Evolutionary conservation across 2,888 invertebrate genomes (phyloP), one percentile per base, ranked within the genome.

Genomic region (Coenonympha glycerion): DNA sequence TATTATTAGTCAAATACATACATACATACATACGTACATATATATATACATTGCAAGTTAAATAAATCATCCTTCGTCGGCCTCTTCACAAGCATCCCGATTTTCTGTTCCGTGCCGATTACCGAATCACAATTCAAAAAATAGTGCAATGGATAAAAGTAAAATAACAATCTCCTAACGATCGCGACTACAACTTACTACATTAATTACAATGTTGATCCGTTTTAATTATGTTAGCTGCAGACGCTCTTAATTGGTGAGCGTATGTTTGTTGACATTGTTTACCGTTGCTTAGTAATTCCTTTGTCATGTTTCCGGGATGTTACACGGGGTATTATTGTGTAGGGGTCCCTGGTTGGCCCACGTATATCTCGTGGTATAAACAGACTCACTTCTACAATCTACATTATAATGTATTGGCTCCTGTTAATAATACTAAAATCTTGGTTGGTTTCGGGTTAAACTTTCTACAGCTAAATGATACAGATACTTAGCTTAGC

Each of bases 131-230:
- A 30, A 42, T 30, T 24, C 11, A 28, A 36, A 5, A 18, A 19
- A 18, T 18, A 67, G 67, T 72, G 71, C 78, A 78, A 79, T 79
- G 81, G 75, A 75, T 76, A 71, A 79, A 81, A 79, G 78, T 76
- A 78, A 36, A 18, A 39, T 24, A 13, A 69, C 72, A 73, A 79
- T 79, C 74, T 73, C 66, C 68, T 71, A 68, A 69, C 64, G 67
- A 61, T 64, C 51, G 64, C 44, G 39, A 52, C 44, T 40, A 49
- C 42, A 50, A 77, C 66, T 59, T 50, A 77, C 66, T 59, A 63
- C 64, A 75, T 77, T 80, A 79, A 81, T 82, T 77, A 76, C 69
- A 64, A 65, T 66, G 64, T 60, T 63, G 65, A 68, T 66, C 63
- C 63, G 65, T 69, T 73, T 64, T 62, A 65, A 65, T 65, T 55